Evolutionary conservation across 2,113 vertebrate genomes (phyloP), one percentile per base, ranked within the genome.

Genomic region (Corvus hawaiiensis): DNA sequence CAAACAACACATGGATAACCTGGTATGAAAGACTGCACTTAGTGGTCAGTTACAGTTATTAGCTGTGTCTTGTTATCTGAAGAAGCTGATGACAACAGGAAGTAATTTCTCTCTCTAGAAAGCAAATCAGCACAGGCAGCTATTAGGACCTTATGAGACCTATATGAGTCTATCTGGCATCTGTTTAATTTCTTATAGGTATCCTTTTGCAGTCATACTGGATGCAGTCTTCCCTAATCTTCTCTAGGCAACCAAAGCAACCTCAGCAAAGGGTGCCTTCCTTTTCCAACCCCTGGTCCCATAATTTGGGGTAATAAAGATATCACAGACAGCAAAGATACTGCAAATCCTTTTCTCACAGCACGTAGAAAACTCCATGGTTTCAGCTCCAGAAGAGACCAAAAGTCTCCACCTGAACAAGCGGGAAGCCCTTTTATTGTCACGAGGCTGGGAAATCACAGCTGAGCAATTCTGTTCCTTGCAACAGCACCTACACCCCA

Each of bases 331-430:
- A 82, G 72, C 35, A 67, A 68, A 87, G 11, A 27, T 61, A 44
- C 19, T 69, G 56, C 27, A 84, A 84, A 16, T 6, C 9, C 14
- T 61, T 28, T 48, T 44, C 71, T 58, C 55, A 67, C 27, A 77
- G 49, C 51, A 63, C 30, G 39, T 43, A 51, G 33, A 85, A 83
- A 75, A 87, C 24, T n/a, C 49, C 43, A 26, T 24, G 27, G 39
- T 68, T 89, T 64, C 37, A 73, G 63, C 43, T 87, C 49, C 26
- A 82, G 43, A 11, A 91, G 20, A 66, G 35, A 52, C 32, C 32
- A 37, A 20, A 73, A 41, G 17, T 66, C 33, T 84, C 43, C 20
- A 56, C 4, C 2, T 0, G 0, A 89, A 35, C 8, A 76, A 85
- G 24, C 0, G 0, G 30, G 69, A 78, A 88, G 37, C 10, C 73